Evolutionary conservation across 2,888 invertebrate genomes (phyloP).

Genomic region (Choristoneura rosaceana): DNA sequence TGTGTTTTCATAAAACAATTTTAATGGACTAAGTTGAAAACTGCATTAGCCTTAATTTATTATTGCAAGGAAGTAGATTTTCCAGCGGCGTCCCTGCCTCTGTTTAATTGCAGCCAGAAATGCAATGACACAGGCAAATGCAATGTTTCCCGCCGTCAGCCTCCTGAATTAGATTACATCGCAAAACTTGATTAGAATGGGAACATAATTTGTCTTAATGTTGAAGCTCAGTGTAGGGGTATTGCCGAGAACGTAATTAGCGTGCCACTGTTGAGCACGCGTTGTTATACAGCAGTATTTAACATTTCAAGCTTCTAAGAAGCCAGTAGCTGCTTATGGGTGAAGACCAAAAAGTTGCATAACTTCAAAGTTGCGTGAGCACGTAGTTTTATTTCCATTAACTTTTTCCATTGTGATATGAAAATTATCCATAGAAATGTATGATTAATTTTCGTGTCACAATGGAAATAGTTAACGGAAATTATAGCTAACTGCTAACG

Average conservation of each 20-base stretch:
- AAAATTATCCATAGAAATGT: too few relatives aligned
- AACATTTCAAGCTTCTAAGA: background rate
- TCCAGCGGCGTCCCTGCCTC: slow-evolving; percentile 40
- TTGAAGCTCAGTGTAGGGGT: slow-evolving; percentile 20
- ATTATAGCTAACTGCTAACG: too few relatives aligned
- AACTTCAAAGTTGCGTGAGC: too few relatives aligned
- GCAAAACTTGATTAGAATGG: slow-evolving; percentile 52
- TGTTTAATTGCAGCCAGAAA: slow-evolving; percentile 52
- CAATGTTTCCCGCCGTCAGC: slow-evolving; percentile 49
- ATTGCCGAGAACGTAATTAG: background rate
- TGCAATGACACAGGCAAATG: slow-evolving; percentile 49
- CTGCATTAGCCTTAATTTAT: slow-evolving; percentile 39
- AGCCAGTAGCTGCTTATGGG: background rate
- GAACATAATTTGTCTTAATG: slow-evolving; percentile 45
- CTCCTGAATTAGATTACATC: slow-evolving; percentile 53
- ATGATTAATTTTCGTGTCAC: too few relatives aligned
- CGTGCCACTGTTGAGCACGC: background rate
- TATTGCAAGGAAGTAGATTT: slow-evolving; percentile 37
- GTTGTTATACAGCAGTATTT: background rate
- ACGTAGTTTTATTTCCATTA: too few relatives aligned
- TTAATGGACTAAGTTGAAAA: slow-evolving; percentile 42
- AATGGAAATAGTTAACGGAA: too few relatives aligned
- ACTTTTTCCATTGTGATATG: too few relatives aligned
- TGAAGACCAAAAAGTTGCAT: too few relatives aligned
- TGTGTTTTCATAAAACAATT: slow-evolving; percentile 37